Conservation (phyloP, 2,113 vertebrate species). For the Pachyramphus minor region DNA sequence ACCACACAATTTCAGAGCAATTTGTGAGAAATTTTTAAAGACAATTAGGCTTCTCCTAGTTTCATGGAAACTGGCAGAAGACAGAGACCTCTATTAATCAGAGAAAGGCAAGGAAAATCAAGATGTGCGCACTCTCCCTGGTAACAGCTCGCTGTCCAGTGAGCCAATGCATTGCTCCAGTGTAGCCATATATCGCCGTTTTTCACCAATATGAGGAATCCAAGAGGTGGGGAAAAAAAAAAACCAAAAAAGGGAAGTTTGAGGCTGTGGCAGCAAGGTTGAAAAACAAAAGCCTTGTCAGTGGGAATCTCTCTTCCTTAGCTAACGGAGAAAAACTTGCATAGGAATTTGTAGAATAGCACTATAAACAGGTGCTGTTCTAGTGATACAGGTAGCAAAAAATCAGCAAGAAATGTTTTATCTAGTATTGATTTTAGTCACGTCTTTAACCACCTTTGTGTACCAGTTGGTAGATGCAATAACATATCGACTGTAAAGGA, state of each 20-base stretch:
- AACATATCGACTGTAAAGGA: fast-evolving
- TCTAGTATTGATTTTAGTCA: neutral
- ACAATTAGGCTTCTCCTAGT: neutral
- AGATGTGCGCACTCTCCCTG: fast-evolving
- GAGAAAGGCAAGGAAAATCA: neutral
- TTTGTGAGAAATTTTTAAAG: neutral
- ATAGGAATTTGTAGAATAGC: neutral
- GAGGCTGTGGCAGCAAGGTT: neutral
- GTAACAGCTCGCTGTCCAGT: neutral
- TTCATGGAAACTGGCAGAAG: neutral
- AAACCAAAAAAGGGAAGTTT: neutral
- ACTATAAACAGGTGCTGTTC: neutral
- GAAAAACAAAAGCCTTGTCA: neutral
- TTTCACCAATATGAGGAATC: neutral
- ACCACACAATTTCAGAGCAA: neutral
- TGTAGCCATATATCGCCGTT: neutral
- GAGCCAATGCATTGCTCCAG: neutral
- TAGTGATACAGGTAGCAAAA: neutral
- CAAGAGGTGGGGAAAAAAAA: neutral
- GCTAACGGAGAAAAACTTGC: neutral
- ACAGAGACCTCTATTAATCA: neutral
- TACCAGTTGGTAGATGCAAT: neutral
- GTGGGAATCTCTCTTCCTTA: neutral
- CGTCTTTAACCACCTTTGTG: neutral
- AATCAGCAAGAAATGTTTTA: neutral